Evolutionary conservation across 2,888 invertebrate species (phyloP).

Genomic region (Phasia obesa): DNA sequence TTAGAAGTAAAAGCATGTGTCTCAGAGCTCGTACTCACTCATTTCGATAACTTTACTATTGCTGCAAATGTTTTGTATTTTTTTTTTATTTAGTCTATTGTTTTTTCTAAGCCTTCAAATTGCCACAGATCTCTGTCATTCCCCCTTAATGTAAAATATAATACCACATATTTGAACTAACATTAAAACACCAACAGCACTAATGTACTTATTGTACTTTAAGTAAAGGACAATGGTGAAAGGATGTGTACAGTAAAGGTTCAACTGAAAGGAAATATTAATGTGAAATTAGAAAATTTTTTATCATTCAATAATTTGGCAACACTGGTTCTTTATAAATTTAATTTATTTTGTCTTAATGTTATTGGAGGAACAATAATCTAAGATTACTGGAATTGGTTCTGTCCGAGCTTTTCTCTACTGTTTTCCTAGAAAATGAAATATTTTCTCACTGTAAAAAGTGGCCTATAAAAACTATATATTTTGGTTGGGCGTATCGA

Average conservation of each 20-base stretch:
- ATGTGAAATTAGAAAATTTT: no score
- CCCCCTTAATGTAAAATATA: conserved; percentile 33
- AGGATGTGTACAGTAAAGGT: conserved; percentile 7
- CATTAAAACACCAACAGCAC: not conserved
- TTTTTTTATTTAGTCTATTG: conserved; percentile 30
- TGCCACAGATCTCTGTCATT: conserved; percentile 46
- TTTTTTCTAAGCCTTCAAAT: conserved; percentile 51
- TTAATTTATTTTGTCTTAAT: no score
- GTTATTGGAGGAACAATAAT: no score
- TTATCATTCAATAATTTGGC: no score
- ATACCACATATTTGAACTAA: conserved; percentile 28
- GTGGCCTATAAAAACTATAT: no score
- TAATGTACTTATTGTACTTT: not conserved
- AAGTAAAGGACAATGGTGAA: conserved; percentile 16
- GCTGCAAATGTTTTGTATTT: conserved; percentile 9
- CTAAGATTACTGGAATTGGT: no score
- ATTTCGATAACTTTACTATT: not conserved
- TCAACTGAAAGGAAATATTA: not conserved
- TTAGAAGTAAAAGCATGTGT: not conserved
- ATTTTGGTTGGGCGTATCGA: no score
- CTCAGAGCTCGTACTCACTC: not conserved
- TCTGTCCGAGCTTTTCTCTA: no score
- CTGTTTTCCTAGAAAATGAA: no score
- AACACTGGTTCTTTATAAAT: no score
- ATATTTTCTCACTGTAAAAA: no score